Evolutionary conservation across 2,888 invertebrate genomes (phyloP).

Genomic region (Scelioninae gen. 1): DNA sequence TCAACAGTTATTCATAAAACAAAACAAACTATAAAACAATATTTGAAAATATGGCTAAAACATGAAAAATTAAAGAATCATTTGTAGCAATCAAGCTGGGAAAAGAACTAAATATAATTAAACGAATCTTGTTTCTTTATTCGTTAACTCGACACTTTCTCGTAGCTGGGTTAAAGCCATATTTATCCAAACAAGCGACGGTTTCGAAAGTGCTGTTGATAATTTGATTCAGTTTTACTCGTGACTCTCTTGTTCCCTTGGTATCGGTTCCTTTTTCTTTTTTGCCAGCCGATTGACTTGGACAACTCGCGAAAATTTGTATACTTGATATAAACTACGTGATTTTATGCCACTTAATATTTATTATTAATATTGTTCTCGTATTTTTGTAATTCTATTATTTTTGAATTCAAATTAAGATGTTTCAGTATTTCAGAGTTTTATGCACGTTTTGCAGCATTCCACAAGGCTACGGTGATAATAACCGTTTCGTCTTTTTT

Average conservation of each 20-base stretch:
- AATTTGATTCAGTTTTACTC: constrained; percentile 49
- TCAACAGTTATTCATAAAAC: too few relatives aligned
- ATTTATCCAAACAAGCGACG: constrained; percentile 49
- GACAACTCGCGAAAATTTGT: neutral
- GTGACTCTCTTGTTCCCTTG: constrained; percentile 30
- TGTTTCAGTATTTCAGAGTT: too few relatives aligned
- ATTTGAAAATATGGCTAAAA: neutral
- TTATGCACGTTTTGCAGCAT: too few relatives aligned
- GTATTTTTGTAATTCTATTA: neutral
- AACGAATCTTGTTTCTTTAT: constrained; percentile 25
- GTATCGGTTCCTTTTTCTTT: too few relatives aligned
- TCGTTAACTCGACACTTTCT: constrained; percentile 28
- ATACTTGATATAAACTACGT: too few relatives aligned
- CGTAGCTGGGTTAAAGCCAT: constrained; percentile 23
- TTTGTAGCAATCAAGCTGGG: neutral
- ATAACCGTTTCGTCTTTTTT: too few relatives aligned
- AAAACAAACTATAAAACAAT: neutral
- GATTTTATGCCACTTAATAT: constrained; percentile 11
- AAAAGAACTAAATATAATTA: constrained; percentile 4
- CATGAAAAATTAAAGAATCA: neutral
- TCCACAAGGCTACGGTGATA: too few relatives aligned
- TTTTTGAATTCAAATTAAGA: too few relatives aligned
- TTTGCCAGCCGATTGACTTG: constrained; percentile 49
- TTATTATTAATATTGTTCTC: neutral
- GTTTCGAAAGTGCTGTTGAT: constrained; percentile 60